phyloP scores from a whole-genome alignment of 2,888 invertebrate species.

The Harpalus rubripes region DNA sequence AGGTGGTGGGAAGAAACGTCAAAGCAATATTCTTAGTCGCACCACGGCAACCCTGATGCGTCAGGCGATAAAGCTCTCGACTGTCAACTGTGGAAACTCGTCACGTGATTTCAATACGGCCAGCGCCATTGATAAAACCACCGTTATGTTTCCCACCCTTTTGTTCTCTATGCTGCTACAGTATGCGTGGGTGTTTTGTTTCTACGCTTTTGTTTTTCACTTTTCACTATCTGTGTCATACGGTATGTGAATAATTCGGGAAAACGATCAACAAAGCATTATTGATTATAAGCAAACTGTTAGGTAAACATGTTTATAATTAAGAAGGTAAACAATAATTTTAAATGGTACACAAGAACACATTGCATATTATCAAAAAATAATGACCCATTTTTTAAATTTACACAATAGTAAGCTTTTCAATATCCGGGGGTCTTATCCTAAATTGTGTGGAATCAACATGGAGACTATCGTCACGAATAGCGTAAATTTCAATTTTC shows the following conservation, averaged over 20 bases:
- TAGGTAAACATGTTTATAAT: background rate
- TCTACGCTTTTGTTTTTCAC: slow-evolving; percentile 28
- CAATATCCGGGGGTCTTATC: no score
- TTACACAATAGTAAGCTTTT: no score
- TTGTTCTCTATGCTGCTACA: slow-evolving; percentile 8
- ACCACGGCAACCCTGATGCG: slow-evolving; percentile 27
- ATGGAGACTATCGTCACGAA: no score
- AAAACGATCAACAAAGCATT: background rate
- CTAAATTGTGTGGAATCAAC: no score
- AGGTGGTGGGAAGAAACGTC: slow-evolving; percentile 15
- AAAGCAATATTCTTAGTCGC: slow-evolving; percentile 41
- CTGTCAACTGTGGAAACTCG: slow-evolving; percentile 34
- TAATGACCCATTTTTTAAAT: no score
- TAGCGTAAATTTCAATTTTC: no score
- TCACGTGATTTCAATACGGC: slow-evolving; percentile 38
- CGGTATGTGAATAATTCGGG: slow-evolving; percentile 17
- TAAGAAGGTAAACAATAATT: background rate
- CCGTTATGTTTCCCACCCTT: slow-evolving; percentile 19
- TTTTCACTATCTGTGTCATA: slow-evolving; percentile 41
- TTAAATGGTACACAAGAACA: background rate
- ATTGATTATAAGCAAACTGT: background rate
- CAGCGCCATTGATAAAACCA: slow-evolving; percentile 28
- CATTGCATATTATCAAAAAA: background rate
- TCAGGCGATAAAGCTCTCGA: slow-evolving; percentile 38
- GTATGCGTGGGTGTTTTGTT: slow-evolving; percentile 28